Percentiles rank a stretch among this genome's conserved stretches.
These are phyloP conservation scores for Tricholaema leucomelas DNA, from an alignment of 2,113 vertebrate genomes.

Conservation along the genomic window DNA sequence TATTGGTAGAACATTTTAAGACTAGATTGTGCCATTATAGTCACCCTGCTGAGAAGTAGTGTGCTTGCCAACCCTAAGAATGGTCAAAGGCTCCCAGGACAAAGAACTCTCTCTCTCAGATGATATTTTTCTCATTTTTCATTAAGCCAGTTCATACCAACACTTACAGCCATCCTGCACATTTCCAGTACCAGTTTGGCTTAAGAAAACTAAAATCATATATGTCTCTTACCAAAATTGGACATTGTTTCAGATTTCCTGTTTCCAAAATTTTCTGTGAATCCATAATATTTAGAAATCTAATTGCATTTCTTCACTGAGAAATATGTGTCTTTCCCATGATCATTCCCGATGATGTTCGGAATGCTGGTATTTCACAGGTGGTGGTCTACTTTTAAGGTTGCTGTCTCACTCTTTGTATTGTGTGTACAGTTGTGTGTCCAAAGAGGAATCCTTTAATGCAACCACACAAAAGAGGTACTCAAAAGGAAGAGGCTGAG, in stretches of 20 bases:
- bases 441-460: not conserved
- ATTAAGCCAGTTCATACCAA: not conserved
- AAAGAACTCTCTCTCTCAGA: not conserved
- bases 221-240: not conserved
- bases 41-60: not conserved
- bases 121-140: not conserved
- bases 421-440: rapidly evolving
- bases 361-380: not conserved
- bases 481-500: not conserved
- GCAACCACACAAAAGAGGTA: too few relatives aligned
- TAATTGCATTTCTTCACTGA: not conserved
- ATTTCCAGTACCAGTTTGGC: not conserved
- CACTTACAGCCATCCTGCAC: not conserved
- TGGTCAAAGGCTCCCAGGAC: not conserved
- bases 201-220: not conserved
- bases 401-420: not conserved
- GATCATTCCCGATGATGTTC: not conserved
- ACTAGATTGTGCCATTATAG: not conserved
- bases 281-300: not conserved
- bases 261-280: not conserved
- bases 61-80: not conserved
- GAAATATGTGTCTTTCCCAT: not conserved
- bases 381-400: not conserved
- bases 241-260: not conserved
- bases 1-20: not conserved